Evolutionary conservation across 2,113 vertebrate species (phyloP).

Genomic region (Austrofundulus limnaeus): DNA sequence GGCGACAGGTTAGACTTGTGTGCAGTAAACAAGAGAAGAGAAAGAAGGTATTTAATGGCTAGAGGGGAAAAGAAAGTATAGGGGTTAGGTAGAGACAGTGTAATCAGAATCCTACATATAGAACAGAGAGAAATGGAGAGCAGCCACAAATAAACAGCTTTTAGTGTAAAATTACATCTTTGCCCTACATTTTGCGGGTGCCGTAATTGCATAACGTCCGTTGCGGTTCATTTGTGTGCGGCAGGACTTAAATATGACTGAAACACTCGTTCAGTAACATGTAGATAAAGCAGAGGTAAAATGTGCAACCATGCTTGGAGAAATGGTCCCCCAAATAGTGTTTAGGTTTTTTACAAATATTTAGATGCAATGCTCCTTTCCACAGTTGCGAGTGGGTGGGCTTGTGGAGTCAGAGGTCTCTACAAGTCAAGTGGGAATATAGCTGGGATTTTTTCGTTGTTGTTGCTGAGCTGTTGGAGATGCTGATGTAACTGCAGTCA

Average conservation of each 20-base stretch:
- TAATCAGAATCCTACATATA: constrained; percentile 67
- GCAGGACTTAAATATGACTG: constrained; percentile 31
- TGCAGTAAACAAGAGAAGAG: constrained; percentile 38
- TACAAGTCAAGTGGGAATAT: constrained; percentile 10
- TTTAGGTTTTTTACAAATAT: constrained; percentile 8
- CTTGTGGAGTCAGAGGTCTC: background rate
- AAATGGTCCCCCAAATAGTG: background rate
- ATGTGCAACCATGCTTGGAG: constrained; percentile 14
- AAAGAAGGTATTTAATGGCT: constrained; percentile 21
- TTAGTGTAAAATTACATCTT: constrained; percentile 55
- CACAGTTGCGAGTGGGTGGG: constrained; percentile 7
- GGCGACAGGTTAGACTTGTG: constrained; percentile 39
- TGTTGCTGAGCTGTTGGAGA: constrained; percentile 1
- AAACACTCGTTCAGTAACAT: constrained; percentile 13
- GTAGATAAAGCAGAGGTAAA: constrained; percentile 18
- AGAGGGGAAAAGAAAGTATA: constrained; percentile 41
- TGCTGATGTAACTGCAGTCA: constrained; percentile 32
- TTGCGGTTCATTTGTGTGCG: constrained; percentile 41
- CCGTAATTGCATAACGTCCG: constrained; percentile 56
- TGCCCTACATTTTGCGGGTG: constrained; percentile 47
- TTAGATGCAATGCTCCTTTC: constrained; percentile 12
- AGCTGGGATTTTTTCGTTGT: constrained; percentile 7
- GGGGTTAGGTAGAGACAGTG: constrained; percentile 43
- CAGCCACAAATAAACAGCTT: constrained; percentile 69
- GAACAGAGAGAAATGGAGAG: constrained; percentile 48